Evolutionary conservation across 2,113 vertebrate species (phyloP).

Genomic region (Elachura formosa): DNA sequence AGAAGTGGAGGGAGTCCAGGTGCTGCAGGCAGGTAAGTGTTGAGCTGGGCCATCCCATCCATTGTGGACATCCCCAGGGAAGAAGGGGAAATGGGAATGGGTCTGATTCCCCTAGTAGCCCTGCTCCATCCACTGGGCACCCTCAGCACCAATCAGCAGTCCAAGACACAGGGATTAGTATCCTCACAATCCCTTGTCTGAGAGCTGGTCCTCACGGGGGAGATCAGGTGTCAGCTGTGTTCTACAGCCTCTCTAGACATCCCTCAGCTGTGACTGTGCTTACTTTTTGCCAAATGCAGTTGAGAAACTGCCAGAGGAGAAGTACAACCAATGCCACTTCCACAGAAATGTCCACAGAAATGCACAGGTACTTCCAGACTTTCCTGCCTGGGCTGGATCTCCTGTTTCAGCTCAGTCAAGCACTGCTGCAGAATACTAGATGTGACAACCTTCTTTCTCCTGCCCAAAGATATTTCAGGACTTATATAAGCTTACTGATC

Average conservation of each 20-base stretch:
- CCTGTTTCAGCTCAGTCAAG: not conserved
- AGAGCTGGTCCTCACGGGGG: not conserved
- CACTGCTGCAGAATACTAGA: too few species aligned
- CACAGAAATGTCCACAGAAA: too few species aligned
- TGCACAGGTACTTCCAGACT: not conserved
- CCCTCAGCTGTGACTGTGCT: not conserved
- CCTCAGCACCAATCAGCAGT: not conserved
- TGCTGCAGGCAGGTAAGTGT: not conserved
- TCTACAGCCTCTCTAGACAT: not conserved
- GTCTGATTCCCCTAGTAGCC: not conserved
- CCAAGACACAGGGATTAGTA: not conserved
- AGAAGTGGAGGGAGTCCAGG: not conserved
- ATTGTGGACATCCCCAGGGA: not conserved
- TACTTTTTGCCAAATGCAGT: not conserved
- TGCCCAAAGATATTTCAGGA: not conserved
- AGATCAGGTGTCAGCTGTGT: not conserved
- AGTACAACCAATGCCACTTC: rapidly evolving
- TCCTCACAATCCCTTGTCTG: not conserved
- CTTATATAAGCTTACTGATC: not conserved
- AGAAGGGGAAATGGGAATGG: not conserved
- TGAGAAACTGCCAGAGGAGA: not conserved
- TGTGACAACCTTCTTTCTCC: not conserved
- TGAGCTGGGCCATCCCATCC: not conserved
- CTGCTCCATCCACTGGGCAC: not conserved
- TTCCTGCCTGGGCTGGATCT: not conserved